Percentiles rank a stretch among this genome's conserved stretches.
These are phyloP conservation scores for Sebastes taczanowskii DNA, from an alignment of 2,797 vertebrate genomes.

Conservation along the genomic window DNA sequence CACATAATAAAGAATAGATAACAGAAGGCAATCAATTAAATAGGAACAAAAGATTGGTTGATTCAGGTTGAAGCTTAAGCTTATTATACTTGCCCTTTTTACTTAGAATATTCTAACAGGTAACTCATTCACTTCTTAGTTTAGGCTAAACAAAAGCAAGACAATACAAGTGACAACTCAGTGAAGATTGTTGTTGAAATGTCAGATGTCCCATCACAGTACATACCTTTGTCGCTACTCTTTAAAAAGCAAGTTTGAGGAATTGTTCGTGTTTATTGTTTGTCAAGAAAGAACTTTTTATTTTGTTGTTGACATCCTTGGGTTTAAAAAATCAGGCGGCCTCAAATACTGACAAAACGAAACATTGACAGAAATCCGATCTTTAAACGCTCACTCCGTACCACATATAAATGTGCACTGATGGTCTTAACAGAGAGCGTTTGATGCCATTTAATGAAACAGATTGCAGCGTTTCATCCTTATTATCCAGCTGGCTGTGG, in stretches of 20 bases:
- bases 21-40: too few relatives aligned
- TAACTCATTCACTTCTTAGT: too few relatives aligned
- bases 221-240: not conserved
- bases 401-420: conserved; percentile 16
- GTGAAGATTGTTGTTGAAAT: not conserved
- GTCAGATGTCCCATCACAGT: not conserved
- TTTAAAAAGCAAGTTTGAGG: not conserved
- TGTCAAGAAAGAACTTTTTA: not conserved
- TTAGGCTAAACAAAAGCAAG: too few relatives aligned
- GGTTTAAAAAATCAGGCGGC: not conserved
- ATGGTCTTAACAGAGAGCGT: conserved; percentile 21
- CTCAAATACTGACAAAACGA: not conserved
- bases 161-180: too few relatives aligned
- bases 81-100: too few relatives aligned
- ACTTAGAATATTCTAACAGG: too few relatives aligned
- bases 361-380: not conserved
- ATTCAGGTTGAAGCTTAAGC: too few relatives aligned
- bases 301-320: not conserved
- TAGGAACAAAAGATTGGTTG: too few relatives aligned
- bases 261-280: not conserved
- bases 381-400: not conserved
- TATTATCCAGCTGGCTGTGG: conserved; percentile 41
- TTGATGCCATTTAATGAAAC: conserved; percentile 46
- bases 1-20: too few relatives aligned
- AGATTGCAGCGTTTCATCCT: conserved; percentile 50